Evolutionary conservation across 2,797 vertebrate genomes (phyloP), one percentile per base, ranked within the genome.

Genomic region (Enteromius treurensis): DNA sequence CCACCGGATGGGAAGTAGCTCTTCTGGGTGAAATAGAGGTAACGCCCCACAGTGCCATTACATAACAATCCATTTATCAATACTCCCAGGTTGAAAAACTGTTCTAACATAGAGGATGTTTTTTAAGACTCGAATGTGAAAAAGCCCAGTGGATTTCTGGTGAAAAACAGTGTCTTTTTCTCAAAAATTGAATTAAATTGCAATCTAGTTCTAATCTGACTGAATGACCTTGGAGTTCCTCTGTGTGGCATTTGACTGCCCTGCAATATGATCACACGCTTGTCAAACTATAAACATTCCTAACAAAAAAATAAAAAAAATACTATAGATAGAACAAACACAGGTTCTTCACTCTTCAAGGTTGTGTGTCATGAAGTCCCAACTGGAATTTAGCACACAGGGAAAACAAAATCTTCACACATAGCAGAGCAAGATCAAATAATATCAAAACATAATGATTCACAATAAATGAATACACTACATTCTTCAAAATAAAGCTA

Each of bases 11-110:
- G 53, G 21, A 58, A 58, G 53, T 10, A 55, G 53, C 9, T 10
- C 21, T n/a, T 58, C 53, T 58, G 14, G 51, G 73, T 76, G 51
- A 76, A n/a, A 26, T 34, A 60, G n/a, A 60, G 34, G 21, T 76
- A 23, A 40, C 21, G 23, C 74, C 34, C 7, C 13, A 40, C 7
- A 26, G 14, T n/a, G 58, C 19, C 9, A 40, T 60, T 13, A 26
- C 40, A 32, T 77, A 42, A 74, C 73, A 15, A 55, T 5, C 42
- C 42, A 65, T 64, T 47, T 47, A 34, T 34, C 26, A 65, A 49
- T 47, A 17, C 58, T 78, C 17, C 1, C 13, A 67, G 62, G 62
- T 37, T 51, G 13, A 67, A 21, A 79, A 4, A n/a, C 5, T 32
- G 29, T 32, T 51, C 4, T 45, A 45, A 42, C 23, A n/a, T 26